These are phyloP conservation scores for Ptiloglossa arizonensis DNA, from an alignment of 1,140 invertebrate species.

Conservation along the genomic window DNA sequence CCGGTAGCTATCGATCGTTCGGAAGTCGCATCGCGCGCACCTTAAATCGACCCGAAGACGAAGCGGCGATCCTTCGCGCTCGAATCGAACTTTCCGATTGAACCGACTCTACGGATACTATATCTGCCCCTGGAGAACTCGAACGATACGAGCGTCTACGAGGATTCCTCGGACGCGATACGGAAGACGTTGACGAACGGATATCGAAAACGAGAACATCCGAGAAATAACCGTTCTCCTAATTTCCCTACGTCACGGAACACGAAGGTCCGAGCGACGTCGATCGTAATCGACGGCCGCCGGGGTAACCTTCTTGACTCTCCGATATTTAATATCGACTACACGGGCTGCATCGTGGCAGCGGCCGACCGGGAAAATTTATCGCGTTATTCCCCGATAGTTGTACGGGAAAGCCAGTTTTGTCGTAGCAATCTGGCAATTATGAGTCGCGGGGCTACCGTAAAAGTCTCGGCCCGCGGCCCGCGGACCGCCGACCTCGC, in stretches of 20 bases:
- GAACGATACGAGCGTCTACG: background rate
- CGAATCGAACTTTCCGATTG: slow-evolving; percentile 44
- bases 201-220: too few species aligned
- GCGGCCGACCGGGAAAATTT: slow-evolving; percentile 37
- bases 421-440: slow-evolving; percentile 66
- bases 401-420: slow-evolving; percentile 51
- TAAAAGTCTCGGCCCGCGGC: slow-evolving; percentile 54
- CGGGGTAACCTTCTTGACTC: background rate
- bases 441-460: slow-evolving; percentile 46
- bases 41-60: slow-evolving; percentile 38
- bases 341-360: slow-evolving; percentile 34
- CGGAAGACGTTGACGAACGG: slow-evolving; percentile 12
- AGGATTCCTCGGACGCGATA: slow-evolving; percentile 8
- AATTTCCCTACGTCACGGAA: too few species aligned
- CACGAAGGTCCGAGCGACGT: too few species aligned
- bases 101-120: background rate
- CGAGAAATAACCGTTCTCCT: too few species aligned
- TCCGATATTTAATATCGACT: slow-evolving; percentile 55
- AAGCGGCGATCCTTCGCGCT: slow-evolving; percentile 25
- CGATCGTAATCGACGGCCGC: too few species aligned
- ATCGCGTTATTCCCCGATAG: slow-evolving; percentile 54
- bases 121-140: background rate
- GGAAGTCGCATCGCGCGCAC: background rate
- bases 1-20: slow-evolving; percentile 3
- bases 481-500: slow-evolving; percentile 2